Base-by-base conservation (phyloP, 1,140 invertebrate genomes). In the Magallana ariakensis region DNA sequence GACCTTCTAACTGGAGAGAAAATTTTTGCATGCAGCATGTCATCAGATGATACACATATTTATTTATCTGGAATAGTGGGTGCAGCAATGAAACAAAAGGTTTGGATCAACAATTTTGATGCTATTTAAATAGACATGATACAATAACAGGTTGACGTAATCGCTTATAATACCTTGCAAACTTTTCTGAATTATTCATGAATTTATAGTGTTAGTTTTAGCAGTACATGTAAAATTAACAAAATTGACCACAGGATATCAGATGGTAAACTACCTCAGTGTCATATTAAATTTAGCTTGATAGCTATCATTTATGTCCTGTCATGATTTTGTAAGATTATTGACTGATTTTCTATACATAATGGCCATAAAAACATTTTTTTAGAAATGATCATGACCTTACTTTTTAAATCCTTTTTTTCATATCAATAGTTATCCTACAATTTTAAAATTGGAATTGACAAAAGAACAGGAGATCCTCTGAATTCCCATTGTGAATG, bases 401-500 rank as follows among this genome's bases (percentile, higher is more conserved):
- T 10, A 54, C 82, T 57, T 13, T 81, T 81, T 13, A 57, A 58
- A 66, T 26, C 26, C 58, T n/a, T 33, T 26, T 19, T 60, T 57
- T 33, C 33, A 1, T 33, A 33, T 33, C 33, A 33, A 54, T 53
- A 88, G 85, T 80, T 88, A 1, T 57, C 80, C 19, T 83, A 84
- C 53, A 80, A 75, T 55, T 81, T 55, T n/a, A 85, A 89, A 80
- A 33, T 84, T 9, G 85, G 19, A 70, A 26, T 87, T 13, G 55
- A 87, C 4, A 86, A 33, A 16, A 6, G 2, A n/a, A 83, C 19
- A 56, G 87, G 88, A 16, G 70, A 84, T n/a, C 60, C 85, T 16
- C 9, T 85, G 53, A 87, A 87, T 62, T 46, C 60, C 8, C 54
- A 87, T 56, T 87, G 85, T 84, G 88, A 89, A 66, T 89, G 86